Evolutionary conservation across 2,113 vertebrate species (phyloP).

Genomic region (Otocyon megalotis): DNA sequence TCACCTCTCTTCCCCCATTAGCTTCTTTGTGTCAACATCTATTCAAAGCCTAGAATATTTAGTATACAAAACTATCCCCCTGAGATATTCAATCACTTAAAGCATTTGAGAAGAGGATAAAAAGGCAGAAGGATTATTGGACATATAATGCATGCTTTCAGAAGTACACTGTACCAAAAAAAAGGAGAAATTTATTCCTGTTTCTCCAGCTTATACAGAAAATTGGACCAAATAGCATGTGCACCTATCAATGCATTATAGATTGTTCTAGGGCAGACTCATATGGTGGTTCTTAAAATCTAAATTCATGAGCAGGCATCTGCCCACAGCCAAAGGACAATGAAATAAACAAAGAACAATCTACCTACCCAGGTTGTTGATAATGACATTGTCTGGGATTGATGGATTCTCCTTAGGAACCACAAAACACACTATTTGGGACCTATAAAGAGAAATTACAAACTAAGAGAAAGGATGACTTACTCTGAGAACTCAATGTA

Average conservation of each 20-base stretch:
- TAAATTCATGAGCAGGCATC: neutral
- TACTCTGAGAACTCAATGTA: neutral
- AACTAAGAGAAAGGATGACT: conserved; percentile 17
- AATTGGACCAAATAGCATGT: neutral
- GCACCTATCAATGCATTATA: neutral
- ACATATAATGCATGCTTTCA: conserved; percentile 13
- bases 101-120: conserved; percentile 29
- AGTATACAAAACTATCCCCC: neutral
- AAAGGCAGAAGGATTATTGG: neutral
- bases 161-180: neutral
- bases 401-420: neutral
- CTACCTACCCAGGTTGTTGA: neutral
- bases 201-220: conserved; percentile 44
- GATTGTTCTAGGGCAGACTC: neutral
- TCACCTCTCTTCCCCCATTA: neutral
- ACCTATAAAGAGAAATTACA: conserved; percentile 21
- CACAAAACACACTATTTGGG: neutral
- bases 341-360: neutral
- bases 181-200: neutral
- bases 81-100: neutral
- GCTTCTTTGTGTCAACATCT: conserved; percentile 31
- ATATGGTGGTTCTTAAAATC: neutral
- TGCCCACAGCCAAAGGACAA: neutral
- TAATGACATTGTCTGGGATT: neutral
- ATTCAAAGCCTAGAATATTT: neutral